These are phyloP conservation scores for Fistularia tabacaria DNA, from an alignment of 2,797 vertebrate genomes.

Conservation along the genomic window DNA sequence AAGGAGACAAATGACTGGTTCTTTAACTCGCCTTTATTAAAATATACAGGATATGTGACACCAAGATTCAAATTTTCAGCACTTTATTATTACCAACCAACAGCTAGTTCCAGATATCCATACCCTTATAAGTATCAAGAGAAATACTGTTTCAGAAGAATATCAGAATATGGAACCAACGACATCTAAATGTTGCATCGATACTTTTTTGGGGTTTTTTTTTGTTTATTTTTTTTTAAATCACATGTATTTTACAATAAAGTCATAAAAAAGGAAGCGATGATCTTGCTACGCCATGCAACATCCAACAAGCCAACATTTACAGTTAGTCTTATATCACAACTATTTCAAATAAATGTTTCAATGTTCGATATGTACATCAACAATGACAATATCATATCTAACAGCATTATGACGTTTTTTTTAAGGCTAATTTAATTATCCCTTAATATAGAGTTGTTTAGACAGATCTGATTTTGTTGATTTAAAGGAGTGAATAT, in stretches of 20 bases:
- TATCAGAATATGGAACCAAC: conserved; percentile 30
- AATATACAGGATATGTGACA: conserved; percentile 68
- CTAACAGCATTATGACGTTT: conserved; percentile 51
- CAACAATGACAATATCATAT: conserved; percentile 68
- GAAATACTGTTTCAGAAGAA: conserved; percentile 39
- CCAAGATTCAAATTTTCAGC: conserved; percentile 50
- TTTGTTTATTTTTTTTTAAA: conserved; percentile 22
- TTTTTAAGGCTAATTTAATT: conserved; percentile 17
- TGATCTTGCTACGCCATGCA: conserved; percentile 73
- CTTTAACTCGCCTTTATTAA: conserved; percentile 71
- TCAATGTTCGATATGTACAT: conserved; percentile 63
- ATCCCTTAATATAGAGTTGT: conserved; percentile 12
- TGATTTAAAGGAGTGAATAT: conserved; percentile 23
- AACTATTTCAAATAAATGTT: conserved; percentile 49
- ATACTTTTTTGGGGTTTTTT: conserved; percentile 14
- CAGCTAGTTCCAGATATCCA: conserved; percentile 22
- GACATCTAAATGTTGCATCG: conserved; percentile 42
- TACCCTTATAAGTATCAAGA: conserved; percentile 45
- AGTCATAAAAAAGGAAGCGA: conserved; percentile 59
- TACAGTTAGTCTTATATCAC: conserved; percentile 66
- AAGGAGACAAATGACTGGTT: neutral
- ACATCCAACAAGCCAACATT: conserved; percentile 73
- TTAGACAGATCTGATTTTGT: neutral
- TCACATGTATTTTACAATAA: conserved; percentile 60
- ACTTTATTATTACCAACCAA: conserved; percentile 29